Evolutionary conservation across 2,888 invertebrate genomes (phyloP), one percentile per base, ranked within the genome.

Genomic region (Drosophila prostipennis): DNA sequence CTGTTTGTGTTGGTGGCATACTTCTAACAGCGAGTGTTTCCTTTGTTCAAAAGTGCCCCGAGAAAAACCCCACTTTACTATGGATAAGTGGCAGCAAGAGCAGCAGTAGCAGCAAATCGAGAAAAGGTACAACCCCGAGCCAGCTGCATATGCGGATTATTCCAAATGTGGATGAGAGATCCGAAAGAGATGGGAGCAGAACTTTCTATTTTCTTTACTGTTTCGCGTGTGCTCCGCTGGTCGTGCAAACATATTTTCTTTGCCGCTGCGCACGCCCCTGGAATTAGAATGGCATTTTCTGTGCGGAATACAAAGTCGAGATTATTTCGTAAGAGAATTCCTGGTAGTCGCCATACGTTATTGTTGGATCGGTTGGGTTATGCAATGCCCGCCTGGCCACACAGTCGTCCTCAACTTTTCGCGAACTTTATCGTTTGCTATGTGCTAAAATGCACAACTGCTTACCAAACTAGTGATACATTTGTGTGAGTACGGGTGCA

Each of bases 201-300:
- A 90, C 90, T 90, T 90, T 89, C 89, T 90, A 90, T 90, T 90
- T 90, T 90, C 88, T 88, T 90, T 87, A 81, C 77, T 76, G 77
- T 77, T 87, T 82, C 74, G 77, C 77, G 77, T 14, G 51, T 42
- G 40, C 46, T 61, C 74, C 56, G 58, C 64, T 75, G 59, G 45
- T 56, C 49, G 43, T 56, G 34, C 53, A 8, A 37, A 43, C 16
- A 32, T 16, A 43, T 52, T 37, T 37, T 14, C 65, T 46, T 60
- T 43, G 14, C 19, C 34, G 34, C n/a, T 14, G 36, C 10, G 3
- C 29, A 37, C 19, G 23, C 63, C 13, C 13, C 29, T 54, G 58
- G 74, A 72, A 70, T 55, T 48, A 43, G 36, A 58, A 45, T 43
- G 8, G 26, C 32, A 16, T 23, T 45, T 48, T 29, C 32, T 40